Evolutionary conservation across 2,888 invertebrate genomes (phyloP).

Genomic region (Macrosiphum euphorbiae): DNA sequence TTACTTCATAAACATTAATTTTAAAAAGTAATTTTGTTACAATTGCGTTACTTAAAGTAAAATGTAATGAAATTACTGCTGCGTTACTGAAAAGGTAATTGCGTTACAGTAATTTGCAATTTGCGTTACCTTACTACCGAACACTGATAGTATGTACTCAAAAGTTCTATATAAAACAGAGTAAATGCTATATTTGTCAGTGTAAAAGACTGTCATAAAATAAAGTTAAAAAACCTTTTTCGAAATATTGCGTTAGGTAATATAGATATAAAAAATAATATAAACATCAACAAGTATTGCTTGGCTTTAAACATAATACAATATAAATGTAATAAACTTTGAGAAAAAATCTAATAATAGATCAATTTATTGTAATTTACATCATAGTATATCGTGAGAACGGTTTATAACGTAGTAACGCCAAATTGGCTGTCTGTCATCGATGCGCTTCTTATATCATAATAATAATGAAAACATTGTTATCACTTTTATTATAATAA

Average conservation of each 20-base stretch:
- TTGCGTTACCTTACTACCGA: too few relatives aligned
- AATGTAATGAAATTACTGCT: too few relatives aligned
- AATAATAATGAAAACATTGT: not conserved
- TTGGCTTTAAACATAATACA: not conserved
- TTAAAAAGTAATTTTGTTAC: too few relatives aligned
- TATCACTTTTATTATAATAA: not conserved
- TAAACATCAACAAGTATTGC: not conserved
- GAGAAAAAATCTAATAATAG: not conserved
- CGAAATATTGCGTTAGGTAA: not conserved
- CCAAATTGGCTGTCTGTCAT: not conserved
- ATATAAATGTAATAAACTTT: not conserved
- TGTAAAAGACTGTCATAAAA: not conserved
- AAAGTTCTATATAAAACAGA: not conserved
- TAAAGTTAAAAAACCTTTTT: not conserved
- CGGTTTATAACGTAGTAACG: not conserved
- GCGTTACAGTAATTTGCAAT: too few relatives aligned
- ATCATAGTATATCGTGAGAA: not conserved
- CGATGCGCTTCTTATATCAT: not conserved
- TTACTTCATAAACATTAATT: too few relatives aligned
- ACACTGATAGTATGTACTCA: not conserved
- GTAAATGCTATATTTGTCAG: not conserved
- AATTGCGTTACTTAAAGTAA: too few relatives aligned
- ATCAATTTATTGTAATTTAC: not conserved
- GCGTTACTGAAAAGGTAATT: too few relatives aligned
- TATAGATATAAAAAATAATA: not conserved